Base-by-base conservation (phyloP, 2,113 vertebrate species). In the Anguilla japonica region DNA sequence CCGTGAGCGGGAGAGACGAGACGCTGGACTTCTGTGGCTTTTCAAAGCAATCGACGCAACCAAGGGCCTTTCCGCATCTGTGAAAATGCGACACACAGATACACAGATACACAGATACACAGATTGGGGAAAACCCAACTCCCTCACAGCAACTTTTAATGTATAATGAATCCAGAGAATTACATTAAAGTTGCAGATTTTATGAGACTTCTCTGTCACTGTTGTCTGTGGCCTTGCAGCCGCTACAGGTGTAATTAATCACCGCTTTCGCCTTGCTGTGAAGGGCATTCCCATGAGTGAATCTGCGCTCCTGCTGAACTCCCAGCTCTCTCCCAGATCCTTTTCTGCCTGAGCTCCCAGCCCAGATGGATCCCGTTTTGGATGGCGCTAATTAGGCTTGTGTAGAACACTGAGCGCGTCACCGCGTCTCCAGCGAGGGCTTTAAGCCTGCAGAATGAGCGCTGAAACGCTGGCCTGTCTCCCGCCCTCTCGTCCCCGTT, bases 161-260 rank as follows among this genome's bases (percentile, higher is more conserved):
- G 84, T 81, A 85, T 85, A 81, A 80, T 81, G 79, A 81, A 81
- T 60, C 57, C 29, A 81, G 9, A 18, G 75, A 81, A 60, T 81
- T 60, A n/a, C 84, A 41, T 41, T 18, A 16, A n/a, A 40, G 3
- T 57, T 40, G 39, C 34, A 14, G 41, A 13, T 71, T 41, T 84
- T 3, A 43, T 26, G 3, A 67, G 26, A 67, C 60, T 60, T 43
- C 22, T 75, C 57, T 63, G 40, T 41, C n/a, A 22, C 14, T 75
- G 63, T n/a, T 34, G 26, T 84, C n/a, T 34, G 41, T 84, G n/a
- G 41, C 41, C 39, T 75, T 71, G 40, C 15, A 75, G 39, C 22
- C 22, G 39, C 78, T 80, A 39, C 8, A 2, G 14, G 78, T 79
- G 34, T 15, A 79, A 53, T 53, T 53, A 53, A 53, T 53, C 13